Evolutionary conservation across 2,113 vertebrate species (phyloP).

Genomic region (Ophthalmolycus amberensis): DNA sequence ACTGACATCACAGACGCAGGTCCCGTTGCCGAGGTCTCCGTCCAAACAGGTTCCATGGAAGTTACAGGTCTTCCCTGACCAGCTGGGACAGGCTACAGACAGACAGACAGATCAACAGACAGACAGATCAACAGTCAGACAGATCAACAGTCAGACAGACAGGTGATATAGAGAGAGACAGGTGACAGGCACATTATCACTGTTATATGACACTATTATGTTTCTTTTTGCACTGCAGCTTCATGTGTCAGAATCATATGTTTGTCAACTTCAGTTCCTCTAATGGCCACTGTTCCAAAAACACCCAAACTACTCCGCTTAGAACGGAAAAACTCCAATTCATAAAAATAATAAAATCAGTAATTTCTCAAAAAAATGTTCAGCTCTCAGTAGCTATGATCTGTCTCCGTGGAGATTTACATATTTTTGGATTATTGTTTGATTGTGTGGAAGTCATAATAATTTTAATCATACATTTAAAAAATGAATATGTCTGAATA

Average conservation of each 20-base stretch:
- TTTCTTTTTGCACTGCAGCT: neutral
- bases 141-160: too few relatives aligned
- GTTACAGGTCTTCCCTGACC: constrained; percentile 85
- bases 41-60: constrained; percentile 89
- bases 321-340: too few relatives aligned
- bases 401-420: neutral
- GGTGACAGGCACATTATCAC: neutral
- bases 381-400: too few relatives aligned
- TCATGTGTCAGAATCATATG: neutral
- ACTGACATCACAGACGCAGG: constrained; percentile 91
- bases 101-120: constrained; percentile 8
- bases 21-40: constrained; percentile 88
- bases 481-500: too few relatives aligned
- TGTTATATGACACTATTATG: neutral
- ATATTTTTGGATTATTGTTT: neutral
- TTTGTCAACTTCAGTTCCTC: neutral
- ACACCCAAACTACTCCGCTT: too few relatives aligned
- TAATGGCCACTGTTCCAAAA: neutral
- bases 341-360: too few relatives aligned
- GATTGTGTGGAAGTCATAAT: too few relatives aligned
- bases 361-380: too few relatives aligned
- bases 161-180: neutral
- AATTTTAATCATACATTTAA: too few relatives aligned
- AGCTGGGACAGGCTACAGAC: constrained; percentile 89
- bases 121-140: neutral